Base-by-base conservation (phyloP, 2,888 invertebrate genomes). In the Apamea epomidion region DNA sequence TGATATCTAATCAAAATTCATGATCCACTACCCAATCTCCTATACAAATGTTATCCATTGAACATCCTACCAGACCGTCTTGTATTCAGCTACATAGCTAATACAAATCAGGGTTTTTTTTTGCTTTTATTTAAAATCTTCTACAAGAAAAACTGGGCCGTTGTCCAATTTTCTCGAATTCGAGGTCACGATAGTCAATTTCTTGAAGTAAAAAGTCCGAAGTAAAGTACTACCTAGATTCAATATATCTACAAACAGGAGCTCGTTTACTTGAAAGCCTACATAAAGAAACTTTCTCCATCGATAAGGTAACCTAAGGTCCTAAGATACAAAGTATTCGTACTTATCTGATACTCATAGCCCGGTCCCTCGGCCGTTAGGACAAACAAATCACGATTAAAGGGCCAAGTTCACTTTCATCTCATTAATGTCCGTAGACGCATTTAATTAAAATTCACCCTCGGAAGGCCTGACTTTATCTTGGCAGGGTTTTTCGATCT, bases 401-500 rank as follows among this genome's bases (percentile, higher is more conserved):
- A 94, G 93, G 92, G 91, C 93, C 92, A 92, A 92, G 93, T 95
- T 94, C 95, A 93, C 95, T 96, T 95, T 96, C 95, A 95, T 97
- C 96, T 95, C 95, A 95, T 96, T 96, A 96, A 95, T 95, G 94
- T 94, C 91, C 94, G 92, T 93, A 93, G 94, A 93, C 94, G 94
- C 94, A 95, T 97, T 97, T 97, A 96, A 97, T 97, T 97, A 96
- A 97, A 96, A 95, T 95, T 94, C 95, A 95, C 96, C 96, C 96
- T 94, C 93, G 91, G 84, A 86, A 90, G 85, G 89, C 90, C 91
- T 89, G 92, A 92, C 94, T 94, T 94, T 94, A 94, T 94, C 94
- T 94, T 93, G 90, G 91, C 92, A 91, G 93, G 94, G 94, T 93
- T 95, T 94, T 93, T 92, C 94, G 94, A 94, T 93, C 94, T 94